Conservation (phyloP, 2,797 vertebrate genomes). For the Picus viridis region DNA sequence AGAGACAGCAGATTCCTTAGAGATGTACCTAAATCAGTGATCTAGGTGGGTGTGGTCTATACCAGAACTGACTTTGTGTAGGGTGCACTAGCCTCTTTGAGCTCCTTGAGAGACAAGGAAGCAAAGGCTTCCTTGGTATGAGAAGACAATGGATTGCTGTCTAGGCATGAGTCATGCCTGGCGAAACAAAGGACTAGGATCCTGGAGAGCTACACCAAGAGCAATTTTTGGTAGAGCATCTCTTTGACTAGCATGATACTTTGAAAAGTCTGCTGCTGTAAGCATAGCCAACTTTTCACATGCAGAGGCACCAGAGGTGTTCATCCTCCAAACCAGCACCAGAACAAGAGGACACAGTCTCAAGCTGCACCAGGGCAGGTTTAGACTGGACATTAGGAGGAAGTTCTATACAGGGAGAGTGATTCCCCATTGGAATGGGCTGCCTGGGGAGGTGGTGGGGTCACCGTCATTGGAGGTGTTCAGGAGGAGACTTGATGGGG, state of each 20-base stretch:
- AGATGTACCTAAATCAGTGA: neutral
- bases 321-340: neutral
- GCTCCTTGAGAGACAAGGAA: neutral
- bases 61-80: neutral
- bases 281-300: neutral
- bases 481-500: too few species aligned
- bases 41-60: neutral
- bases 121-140: neutral
- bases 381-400: too few species aligned
- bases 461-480: too few species aligned
- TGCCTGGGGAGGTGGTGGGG: too few species aligned
- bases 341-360: too few species aligned
- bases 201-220: accelerated
- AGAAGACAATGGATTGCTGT: neutral
- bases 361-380: too few species aligned
- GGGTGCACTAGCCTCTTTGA: neutral
- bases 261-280: neutral
- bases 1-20: neutral
- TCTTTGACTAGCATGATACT: neutral
- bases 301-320: neutral
- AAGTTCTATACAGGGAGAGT: too few species aligned
- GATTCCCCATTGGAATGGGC: too few species aligned
- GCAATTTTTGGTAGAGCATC: neutral
- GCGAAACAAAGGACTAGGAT: neutral
- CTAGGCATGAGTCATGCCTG: neutral